A percentile compares a stretch with the other conserved stretches of the same genome.
Evolutionary conservation across 1,140 invertebrate genomes (phyloP).

Genomic region (Heterodera carotae): DNA sequence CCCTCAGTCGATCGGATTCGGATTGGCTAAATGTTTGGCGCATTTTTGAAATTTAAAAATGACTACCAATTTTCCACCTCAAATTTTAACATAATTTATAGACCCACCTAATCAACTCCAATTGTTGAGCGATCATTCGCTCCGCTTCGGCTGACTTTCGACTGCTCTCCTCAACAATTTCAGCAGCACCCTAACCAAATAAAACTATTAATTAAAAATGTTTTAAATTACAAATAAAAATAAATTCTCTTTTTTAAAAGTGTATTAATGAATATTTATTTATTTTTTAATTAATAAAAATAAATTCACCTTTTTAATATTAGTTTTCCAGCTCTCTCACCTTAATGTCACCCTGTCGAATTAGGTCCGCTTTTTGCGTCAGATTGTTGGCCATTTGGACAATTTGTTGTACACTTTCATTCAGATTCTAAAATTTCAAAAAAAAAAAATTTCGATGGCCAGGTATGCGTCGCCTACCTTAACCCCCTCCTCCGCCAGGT

Average conservation of each 20-base stretch:
- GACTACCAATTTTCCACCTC: not conserved
- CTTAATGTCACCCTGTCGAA: constrained; percentile 60
- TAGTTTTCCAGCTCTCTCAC: constrained; percentile 15
- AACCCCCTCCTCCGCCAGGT: constrained; percentile 51
- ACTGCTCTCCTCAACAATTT: constrained; percentile 56
- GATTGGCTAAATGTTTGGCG: constrained; percentile 36
- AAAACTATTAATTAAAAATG: too few relatives aligned
- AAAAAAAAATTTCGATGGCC: not conserved
- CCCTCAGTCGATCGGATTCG: constrained; percentile 44
- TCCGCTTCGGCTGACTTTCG: constrained; percentile 49
- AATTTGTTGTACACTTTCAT: constrained; percentile 46
- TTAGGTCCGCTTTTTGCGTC: constrained; percentile 50
- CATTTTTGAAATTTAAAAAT: not conserved
- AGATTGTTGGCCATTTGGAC: constrained; percentile 52
- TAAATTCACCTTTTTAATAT: too few relatives aligned
- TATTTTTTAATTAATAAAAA: too few relatives aligned
- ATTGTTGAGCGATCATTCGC: constrained; percentile 31
- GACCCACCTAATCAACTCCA: constrained; percentile 35
- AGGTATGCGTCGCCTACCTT: not conserved
- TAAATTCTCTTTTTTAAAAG: too few relatives aligned
- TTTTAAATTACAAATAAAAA: too few relatives aligned
- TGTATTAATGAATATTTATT: too few relatives aligned
- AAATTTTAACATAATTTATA: not conserved
- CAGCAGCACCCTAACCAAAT: constrained; percentile 64
- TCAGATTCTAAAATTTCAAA: constrained; percentile 40